Percentiles rank a stretch among this genome's conserved stretches.
phyloP scores from a whole-genome alignment of 1,140 invertebrate species.

The Hyphantria cunea region DNA sequence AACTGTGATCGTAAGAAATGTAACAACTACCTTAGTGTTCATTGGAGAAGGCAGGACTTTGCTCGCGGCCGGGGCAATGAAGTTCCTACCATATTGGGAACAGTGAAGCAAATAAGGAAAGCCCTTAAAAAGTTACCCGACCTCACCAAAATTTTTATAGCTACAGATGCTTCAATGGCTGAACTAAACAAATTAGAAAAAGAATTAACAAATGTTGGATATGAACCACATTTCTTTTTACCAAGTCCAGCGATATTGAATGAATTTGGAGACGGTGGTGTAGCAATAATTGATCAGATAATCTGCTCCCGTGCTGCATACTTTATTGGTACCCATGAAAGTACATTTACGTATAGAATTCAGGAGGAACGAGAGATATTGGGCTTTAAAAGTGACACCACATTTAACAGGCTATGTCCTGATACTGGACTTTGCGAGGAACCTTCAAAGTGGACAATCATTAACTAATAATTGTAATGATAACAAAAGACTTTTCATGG shows the following conservation, averaged over 20 bases:
- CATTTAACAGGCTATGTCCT: slow-evolving; percentile 94
- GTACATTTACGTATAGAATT: slow-evolving; percentile 97
- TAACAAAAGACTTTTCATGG: too few species aligned
- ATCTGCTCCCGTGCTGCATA: slow-evolving; percentile 94
- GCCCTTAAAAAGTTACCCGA: slow-evolving; percentile 81
- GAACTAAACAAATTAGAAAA: slow-evolving; percentile 80
- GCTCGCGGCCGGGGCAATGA: slow-evolving; percentile 84
- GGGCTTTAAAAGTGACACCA: slow-evolving; percentile 90
- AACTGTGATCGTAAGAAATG: slow-evolving; percentile 85
- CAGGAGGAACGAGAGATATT: slow-evolving; percentile 98
- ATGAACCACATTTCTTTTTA: slow-evolving; percentile 56
- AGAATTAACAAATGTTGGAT: slow-evolving; percentile 50
- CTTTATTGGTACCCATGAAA: slow-evolving; percentile 96
- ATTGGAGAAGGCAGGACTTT: slow-evolving; percentile 94
- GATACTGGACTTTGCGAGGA: slow-evolving; percentile 67
- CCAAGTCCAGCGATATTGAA: slow-evolving; percentile 77
- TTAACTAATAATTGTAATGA: slow-evolving; percentile 28
- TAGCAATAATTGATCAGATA: slow-evolving; percentile 98
- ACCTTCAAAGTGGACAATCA: slow-evolving; percentile 65
- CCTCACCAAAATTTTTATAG: slow-evolving; percentile 88
- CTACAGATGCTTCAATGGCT: slow-evolving; percentile 88
- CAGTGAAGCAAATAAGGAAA: slow-evolving; percentile 87
- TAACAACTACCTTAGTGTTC: slow-evolving; percentile 90
- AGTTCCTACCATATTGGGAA: slow-evolving; percentile 87
- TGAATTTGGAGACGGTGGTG: slow-evolving; percentile 90